Evolutionary conservation across 2,888 invertebrate species (phyloP).

Genomic region (Aporophyla nigra): DNA sequence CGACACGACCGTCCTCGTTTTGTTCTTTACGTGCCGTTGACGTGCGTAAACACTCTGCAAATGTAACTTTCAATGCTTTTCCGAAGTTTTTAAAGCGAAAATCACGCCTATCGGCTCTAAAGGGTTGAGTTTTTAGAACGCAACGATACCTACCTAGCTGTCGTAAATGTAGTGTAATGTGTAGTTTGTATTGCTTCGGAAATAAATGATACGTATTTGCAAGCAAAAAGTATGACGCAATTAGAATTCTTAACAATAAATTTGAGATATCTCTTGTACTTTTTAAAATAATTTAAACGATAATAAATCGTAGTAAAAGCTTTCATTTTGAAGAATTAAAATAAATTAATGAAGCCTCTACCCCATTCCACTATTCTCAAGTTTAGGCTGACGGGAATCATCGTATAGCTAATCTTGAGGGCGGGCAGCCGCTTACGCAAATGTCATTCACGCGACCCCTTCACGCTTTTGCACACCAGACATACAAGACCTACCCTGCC

Average conservation of each 20-base stretch:
- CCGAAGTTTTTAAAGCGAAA: neutral
- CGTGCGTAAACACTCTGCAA: neutral
- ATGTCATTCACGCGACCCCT: slow-evolving; percentile 86
- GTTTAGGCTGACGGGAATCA: slow-evolving; percentile 73
- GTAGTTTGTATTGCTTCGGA: neutral
- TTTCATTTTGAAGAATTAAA: neutral
- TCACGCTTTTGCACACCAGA: slow-evolving; percentile 74
- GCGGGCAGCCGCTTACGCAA: slow-evolving; percentile 84
- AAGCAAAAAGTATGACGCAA: neutral
- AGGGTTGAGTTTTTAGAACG: neutral
- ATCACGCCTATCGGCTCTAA: neutral
- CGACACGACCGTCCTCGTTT: too few relatives aligned
- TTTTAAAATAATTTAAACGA: neutral
- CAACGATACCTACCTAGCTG: neutral
- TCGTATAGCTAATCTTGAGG: slow-evolving; percentile 83
- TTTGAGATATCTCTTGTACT: neutral
- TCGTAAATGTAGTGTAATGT: neutral
- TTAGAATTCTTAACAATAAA: neutral
- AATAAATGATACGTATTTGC: neutral
- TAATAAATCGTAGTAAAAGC: neutral
- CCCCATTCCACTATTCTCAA: slow-evolving; percentile 65
- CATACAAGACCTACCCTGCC: slow-evolving; percentile 67
- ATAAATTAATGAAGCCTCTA: slow-evolving; percentile 33
- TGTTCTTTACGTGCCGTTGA: neutral
- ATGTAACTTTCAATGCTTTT: neutral